Evolutionary conservation across 2,888 invertebrate genomes (phyloP), one percentile per base, ranked within the genome.

Genomic region (Cosmopolites sordidus): DNA sequence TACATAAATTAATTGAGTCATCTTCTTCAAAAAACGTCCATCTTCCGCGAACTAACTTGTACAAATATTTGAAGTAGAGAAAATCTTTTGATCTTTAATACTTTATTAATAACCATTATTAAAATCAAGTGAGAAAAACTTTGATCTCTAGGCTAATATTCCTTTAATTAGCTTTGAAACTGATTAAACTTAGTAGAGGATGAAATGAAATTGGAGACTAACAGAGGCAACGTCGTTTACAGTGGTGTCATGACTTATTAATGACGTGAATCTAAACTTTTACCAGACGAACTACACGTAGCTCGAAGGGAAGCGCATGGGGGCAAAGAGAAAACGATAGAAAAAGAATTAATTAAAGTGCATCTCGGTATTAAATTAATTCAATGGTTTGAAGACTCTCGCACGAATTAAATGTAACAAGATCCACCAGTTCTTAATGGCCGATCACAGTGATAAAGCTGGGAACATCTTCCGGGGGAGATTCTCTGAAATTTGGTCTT

Each of bases 341-440:
- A 33, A 33, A 33, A 33, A 33, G 5, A 33, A 33, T 33, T 33
- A 33, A 33, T 33, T 33, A 11, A 33, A 33, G 33, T 33, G 33
- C 33, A 33, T 33, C 33, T 12, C 12, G n/a, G 33, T 33, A 33
- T 33, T 33, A 33, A 33, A 33, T 33, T 33, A 33, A 33, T 33
- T 33, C 33, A 33, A 33, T 33, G 33, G 33, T 33, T 33, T 12
- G 33, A 33, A 33, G 33, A 33, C 33, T 33, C 33, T 29, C n/a
- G 38, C 37, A 17, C 22, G 33, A 48, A 48, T 48, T 48, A 48
- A 43, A 42, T 43, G 43, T 48, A 42, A 42, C 48, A 48, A 37
- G 48, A 48, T 37, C 43, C 33, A 12, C 16, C n/a, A 29, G 17
- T 30, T 30, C 48, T 42, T 16, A 33, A 30, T 30, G 29, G 30